Percentiles rank a stretch among this genome's conserved stretches.
Conservation (phyloP, 2,888 invertebrate genomes). For the Thalpophila matura region DNA sequence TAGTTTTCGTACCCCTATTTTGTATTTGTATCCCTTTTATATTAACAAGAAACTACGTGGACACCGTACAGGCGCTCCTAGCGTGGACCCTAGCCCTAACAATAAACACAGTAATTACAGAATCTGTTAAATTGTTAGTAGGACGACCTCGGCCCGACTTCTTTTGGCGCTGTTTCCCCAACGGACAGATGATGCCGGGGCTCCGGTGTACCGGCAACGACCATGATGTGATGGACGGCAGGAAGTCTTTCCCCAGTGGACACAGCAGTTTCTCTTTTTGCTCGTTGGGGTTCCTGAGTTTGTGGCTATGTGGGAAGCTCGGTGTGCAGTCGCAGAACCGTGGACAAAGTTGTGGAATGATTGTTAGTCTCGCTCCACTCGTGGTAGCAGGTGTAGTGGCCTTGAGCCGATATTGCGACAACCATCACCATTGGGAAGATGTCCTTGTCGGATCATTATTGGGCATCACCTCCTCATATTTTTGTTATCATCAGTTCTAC, state of each 20-base stretch:
- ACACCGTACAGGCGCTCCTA: slow-evolving; percentile 78
- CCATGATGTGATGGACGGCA: slow-evolving; percentile 92
- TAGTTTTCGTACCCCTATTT: slow-evolving; percentile 91
- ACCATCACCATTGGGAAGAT: slow-evolving; percentile 97
- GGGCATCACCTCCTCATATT: slow-evolving; percentile 91
- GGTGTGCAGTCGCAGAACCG: slow-evolving; percentile 91
- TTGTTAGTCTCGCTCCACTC: slow-evolving; percentile 91
- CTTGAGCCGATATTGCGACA: slow-evolving; percentile 95
- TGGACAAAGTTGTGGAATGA: slow-evolving; percentile 91
- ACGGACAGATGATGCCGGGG: slow-evolving; percentile 88
- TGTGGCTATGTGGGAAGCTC: slow-evolving; percentile 93
- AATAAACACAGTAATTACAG: slow-evolving; percentile 92
- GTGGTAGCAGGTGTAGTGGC: slow-evolving; percentile 92
- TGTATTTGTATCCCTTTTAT: slow-evolving; percentile 84
- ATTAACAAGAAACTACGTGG: slow-evolving; percentile 62
- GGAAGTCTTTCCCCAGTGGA: slow-evolving; percentile 97
- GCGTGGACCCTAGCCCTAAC: slow-evolving; percentile 91
- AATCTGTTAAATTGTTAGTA: slow-evolving; percentile 91
- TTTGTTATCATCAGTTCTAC: slow-evolving; percentile 93
- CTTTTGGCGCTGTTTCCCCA: slow-evolving; percentile 95
- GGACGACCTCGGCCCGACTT: slow-evolving; percentile 96
- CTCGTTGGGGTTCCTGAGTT: slow-evolving; percentile 93
- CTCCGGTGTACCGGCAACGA: slow-evolving; percentile 92
- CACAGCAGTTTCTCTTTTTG: slow-evolving; percentile 95
- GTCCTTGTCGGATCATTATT: slow-evolving; percentile 93